These are phyloP conservation scores for Apodemus sylvaticus DNA, from an alignment of 2,113 vertebrate species.

Conservation along the genomic window DNA sequence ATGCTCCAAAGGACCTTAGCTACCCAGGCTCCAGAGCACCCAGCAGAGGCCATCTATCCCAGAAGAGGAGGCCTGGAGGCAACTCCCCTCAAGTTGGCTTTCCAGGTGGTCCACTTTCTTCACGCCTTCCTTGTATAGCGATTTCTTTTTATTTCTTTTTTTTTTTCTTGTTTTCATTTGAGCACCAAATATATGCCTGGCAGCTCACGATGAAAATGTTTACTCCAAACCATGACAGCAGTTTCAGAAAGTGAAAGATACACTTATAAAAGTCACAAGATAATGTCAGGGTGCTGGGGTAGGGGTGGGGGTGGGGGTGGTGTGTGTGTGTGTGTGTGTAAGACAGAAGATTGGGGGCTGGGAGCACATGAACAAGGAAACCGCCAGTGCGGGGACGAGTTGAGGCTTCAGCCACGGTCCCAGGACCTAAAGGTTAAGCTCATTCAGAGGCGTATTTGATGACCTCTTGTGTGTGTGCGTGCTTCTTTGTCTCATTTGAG, in stretches of 20 bases:
- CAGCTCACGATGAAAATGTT: not conserved
- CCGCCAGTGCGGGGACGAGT: too few species aligned
- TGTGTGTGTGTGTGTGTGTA: too few species aligned
- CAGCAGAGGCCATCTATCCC: not conserved
- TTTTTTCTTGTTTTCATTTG: not conserved
- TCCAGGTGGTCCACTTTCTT: not conserved
- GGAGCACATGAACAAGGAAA: rapidly evolving
- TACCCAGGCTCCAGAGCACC: not conserved
- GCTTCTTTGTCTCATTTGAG: not conserved
- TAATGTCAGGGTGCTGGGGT: not conserved
- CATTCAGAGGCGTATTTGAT: not conserved
- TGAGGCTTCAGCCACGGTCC: not conserved
- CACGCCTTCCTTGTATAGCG: not conserved
- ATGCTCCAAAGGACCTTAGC: not conserved
- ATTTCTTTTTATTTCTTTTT: not conserved
- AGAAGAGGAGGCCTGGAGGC: not conserved
- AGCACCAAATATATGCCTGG: not conserved
- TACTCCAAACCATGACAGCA: not conserved
- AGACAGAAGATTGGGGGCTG: not conserved
- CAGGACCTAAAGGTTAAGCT: not conserved
- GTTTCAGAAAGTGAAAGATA: not conserved
- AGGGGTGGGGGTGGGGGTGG: rapidly evolving
- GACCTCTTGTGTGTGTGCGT: not conserved
- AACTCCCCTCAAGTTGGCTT: not conserved
- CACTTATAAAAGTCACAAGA: too few species aligned